Evolutionary conservation across 2,113 vertebrate species (phyloP).

Genomic region (Epinephelus fuscoguttatus): DNA sequence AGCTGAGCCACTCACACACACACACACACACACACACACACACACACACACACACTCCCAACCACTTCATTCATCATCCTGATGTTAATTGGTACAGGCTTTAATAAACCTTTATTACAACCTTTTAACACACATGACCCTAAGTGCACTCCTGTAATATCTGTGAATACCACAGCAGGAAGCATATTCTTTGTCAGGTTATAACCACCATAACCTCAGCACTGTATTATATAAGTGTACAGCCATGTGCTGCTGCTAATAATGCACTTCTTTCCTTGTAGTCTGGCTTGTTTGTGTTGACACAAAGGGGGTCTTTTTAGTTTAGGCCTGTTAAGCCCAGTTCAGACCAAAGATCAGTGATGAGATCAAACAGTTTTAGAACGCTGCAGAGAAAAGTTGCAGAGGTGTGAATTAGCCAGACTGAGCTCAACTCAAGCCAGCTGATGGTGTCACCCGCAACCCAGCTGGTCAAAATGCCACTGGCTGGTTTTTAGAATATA

Average conservation of each 20-base stretch:
- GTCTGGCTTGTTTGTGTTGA: neutral
- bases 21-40: too few relatives aligned
- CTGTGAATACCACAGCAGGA: conserved; percentile 11
- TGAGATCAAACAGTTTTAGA: too few relatives aligned
- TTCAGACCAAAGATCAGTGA: too few relatives aligned
- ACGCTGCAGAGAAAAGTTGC: too few relatives aligned
- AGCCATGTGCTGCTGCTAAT: neutral
- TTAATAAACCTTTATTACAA: conserved; percentile 44
- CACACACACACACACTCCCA: neutral
- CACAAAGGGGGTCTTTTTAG: too few relatives aligned
- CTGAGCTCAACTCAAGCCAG: too few relatives aligned
- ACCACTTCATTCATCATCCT: conserved; percentile 42
- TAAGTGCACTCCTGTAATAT: neutral
- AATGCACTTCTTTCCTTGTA: neutral
- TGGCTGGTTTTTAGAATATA: too few relatives aligned
- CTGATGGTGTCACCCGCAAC: too few relatives aligned
- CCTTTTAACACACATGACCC: conserved; percentile 34
- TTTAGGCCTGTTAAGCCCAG: too few relatives aligned
- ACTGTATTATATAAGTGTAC: neutral
- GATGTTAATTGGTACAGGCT: conserved; percentile 49
- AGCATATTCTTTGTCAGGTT: neutral
- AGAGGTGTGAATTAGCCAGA: too few relatives aligned
- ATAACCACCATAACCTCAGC: neutral
- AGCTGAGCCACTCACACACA: conserved; percentile 26
- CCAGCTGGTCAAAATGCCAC: too few relatives aligned